Percentiles rank a stretch among this genome's conserved stretches.
These are phyloP conservation scores for Semnornis frantzii DNA, from an alignment of 2,113 vertebrate species.

Conservation along the genomic window DNA sequence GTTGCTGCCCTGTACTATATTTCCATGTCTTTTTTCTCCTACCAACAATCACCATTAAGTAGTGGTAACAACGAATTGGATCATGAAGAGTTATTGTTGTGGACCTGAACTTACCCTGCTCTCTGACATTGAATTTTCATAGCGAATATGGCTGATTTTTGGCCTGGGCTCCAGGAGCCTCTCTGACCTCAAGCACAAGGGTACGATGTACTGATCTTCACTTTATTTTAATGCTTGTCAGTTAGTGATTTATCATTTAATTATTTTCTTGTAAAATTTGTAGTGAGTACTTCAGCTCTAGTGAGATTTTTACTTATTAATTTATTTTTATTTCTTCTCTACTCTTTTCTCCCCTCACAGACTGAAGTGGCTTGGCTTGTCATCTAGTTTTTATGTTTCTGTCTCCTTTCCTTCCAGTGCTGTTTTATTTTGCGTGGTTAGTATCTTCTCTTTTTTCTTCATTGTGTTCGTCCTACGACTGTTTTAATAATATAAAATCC, in stretches of 20 bases:
- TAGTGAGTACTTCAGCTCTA: background rate
- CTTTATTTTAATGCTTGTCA: background rate
- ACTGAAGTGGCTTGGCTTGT: background rate
- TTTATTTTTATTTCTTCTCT: background rate
- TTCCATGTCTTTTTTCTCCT: background rate
- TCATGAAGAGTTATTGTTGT: background rate
- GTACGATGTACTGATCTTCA: background rate
- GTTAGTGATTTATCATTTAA: background rate
- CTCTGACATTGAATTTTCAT: slow-evolving; percentile 5
- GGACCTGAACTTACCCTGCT: background rate
- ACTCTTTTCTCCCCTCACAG: background rate
- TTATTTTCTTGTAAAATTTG: background rate
- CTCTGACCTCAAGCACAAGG: background rate
- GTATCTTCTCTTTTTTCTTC: slow-evolving; percentile 23
- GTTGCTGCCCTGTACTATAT: background rate
- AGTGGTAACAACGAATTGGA: background rate
- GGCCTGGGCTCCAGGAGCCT: background rate
- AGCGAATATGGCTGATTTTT: slow-evolving; percentile 16
- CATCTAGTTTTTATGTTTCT: background rate
- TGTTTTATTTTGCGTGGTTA: background rate
- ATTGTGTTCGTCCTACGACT: background rate
- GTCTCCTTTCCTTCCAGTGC: slow-evolving; percentile 14
- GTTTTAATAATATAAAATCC: slow-evolving; percentile 49
- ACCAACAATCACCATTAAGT: background rate
- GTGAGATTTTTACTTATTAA: background rate